Conservation (phyloP, 2,113 vertebrate genomes). For the Nothobranchius furzeri region DNA sequence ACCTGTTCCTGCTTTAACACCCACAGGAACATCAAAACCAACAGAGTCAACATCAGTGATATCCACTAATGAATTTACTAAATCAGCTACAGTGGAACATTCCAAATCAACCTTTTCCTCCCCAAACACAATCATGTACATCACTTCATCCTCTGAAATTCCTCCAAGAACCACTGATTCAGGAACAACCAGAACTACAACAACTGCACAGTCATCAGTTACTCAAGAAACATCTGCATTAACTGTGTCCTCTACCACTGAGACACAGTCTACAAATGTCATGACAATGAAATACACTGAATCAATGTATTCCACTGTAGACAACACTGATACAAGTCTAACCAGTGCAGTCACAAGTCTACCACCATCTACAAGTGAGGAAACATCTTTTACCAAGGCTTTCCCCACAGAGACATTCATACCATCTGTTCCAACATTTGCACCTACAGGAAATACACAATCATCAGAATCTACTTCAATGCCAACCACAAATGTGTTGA, state of each 20-base stretch:
- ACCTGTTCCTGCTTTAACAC: no score
- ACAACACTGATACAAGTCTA: no score
- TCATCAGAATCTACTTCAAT: no score
- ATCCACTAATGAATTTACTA: neutral
- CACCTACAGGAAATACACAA: neutral
- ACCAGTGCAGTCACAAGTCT: no score
- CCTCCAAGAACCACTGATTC: neutral
- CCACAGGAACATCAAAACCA: no score
- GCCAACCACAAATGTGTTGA: neutral
- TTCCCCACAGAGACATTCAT: neutral
- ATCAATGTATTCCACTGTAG: no score
- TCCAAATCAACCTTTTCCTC: neutral
- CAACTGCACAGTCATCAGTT: accelerated
- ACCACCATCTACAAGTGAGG: no score
- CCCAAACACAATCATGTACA: neutral
- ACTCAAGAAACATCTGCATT: neutral
- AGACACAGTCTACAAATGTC: no score
- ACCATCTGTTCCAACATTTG: neutral
- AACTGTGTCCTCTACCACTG: no score
- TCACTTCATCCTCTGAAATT: neutral
- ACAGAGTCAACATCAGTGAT: no score
- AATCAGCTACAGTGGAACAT: neutral
- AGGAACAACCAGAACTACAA: neutral
- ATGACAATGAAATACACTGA: no score
- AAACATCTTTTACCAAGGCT: no score